A percentile compares a stretch with the other conserved stretches of the same genome.
Evolutionary conservation across 2,888 invertebrate genomes (phyloP).

Genomic region (Torymus aiolomorphi): DNA sequence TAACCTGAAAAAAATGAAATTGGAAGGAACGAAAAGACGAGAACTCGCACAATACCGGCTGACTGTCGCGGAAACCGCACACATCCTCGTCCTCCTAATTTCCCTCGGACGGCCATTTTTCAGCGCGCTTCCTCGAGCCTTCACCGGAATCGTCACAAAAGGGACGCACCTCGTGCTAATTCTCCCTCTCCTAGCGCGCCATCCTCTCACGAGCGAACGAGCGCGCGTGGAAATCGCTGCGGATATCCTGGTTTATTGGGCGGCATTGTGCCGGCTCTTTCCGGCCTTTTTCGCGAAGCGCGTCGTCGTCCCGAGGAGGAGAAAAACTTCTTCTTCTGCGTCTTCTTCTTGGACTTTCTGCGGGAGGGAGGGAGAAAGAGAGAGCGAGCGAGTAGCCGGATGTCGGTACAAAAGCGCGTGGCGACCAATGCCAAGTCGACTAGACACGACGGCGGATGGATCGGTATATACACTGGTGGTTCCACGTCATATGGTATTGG

Average conservation of each 20-base stretch:
- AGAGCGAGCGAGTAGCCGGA: conserved; percentile 58
- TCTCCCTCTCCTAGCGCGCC: background rate
- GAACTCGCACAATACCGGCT: background rate
- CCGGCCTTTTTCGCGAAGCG: conserved; percentile 38
- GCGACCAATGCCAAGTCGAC: conserved; percentile 60
- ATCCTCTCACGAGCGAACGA: no score
- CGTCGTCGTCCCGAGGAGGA: background rate
- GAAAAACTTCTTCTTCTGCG: conserved; percentile 20
- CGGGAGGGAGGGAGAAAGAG: background rate
- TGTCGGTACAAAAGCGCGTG: conserved; percentile 61
- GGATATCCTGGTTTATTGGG: conserved; percentile 63
- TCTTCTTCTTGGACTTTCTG: conserved; percentile 1
- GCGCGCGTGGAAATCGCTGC: conserved; percentile 43
- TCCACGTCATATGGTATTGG: no score
- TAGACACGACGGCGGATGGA: background rate
- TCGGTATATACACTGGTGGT: background rate
- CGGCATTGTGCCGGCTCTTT: conserved; percentile 61
- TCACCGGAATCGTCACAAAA: conserved; percentile 4
- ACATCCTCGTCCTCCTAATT: conserved; percentile 11
- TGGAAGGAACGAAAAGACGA: background rate
- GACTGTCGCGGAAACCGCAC: conserved; percentile 10
- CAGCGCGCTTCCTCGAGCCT: background rate
- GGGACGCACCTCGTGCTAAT: no score
- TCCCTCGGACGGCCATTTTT: conserved; percentile 38
- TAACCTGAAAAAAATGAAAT: background rate